Base-by-base conservation (phyloP, 2,797 vertebrate genomes). In the Margarornis squamiger region DNA sequence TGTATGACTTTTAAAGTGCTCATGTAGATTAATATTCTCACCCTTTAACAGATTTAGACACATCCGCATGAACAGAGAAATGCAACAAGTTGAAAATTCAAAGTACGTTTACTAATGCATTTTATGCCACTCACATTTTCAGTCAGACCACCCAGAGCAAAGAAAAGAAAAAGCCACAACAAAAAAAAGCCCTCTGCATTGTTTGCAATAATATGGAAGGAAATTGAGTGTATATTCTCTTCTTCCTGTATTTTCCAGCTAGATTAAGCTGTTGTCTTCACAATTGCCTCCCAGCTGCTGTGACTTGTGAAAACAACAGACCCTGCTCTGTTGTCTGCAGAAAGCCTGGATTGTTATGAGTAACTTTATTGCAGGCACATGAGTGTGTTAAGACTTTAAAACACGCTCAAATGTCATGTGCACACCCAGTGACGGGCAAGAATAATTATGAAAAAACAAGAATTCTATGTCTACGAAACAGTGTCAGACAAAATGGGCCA, bases 341-440 rank as follows among this genome's bases (percentile, higher is more conserved):
- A 98, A 99, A 98, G 98, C 98, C 97, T 78, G 97, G 97, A 98
- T 98, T 98, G 98, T 99, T 98, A 98, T 96, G 97, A 98, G 97
- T 97, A 95, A 98, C 98, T 99, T 99, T 98, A 99, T 98, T 99
- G 98, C 98, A 98, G 98, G 98, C 98, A 98, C 98, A 98, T 99
- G 98, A 99, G 98, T 98, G 98, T 97, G 98, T 98, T 98, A 98
- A 98, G 98, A 98, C 98, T 98, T 98, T 98, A 98, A 98, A 98
- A 98, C 97, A 98, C 96, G 97, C 98, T 99, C 98, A 97, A 98
- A 99, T 98, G 98, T 99, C 98, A 98, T 98, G 98, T 98, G 98
- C 98, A 98, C 98, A 98, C 98, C 98, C 98, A 98, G 97, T 98
- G 97, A 98, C 97, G 93, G 97, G 97, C 97, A 97, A 98, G 98